Base-by-base conservation (phyloP, 2,888 invertebrate species). In the Chironomus tentans region DNA sequence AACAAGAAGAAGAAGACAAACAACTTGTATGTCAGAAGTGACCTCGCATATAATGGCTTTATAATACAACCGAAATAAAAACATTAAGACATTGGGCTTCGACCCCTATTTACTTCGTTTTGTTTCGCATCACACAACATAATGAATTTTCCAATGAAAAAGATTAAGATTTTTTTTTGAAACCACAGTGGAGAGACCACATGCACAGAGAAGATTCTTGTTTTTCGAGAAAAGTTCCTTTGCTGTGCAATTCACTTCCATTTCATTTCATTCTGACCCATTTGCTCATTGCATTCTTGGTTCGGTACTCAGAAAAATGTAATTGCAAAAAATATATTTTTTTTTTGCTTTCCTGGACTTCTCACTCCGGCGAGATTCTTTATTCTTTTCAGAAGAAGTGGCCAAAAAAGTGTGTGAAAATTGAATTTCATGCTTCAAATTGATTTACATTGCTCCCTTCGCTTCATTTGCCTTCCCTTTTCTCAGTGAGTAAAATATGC, bases 51-150 rank as follows among this genome's bases (percentile, higher is more conserved):
- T 74, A 74, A 74, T 74, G 74, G 68, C 21, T 74, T 74, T 74
- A 74, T 74, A 74, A 74, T 74, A 47, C 74, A 22, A 21, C 70
- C 18, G 62, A 74, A 74, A 74, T 74, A 74, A 74, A 74, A 74
- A 74, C 74, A 74, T 74, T 74, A 74, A 68, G 74, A 28, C 71
- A 71, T 71, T 38, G 38, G 50, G 13, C 71, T 71, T 46, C 24
- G 47, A 46, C 70, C 47, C 46, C 28, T 21, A 47, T 70, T 12
- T 70, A 24, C 65, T 21, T 65, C 65, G 18, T 56, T 68, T 28
- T 24, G n/a, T 68, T 68, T 68, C 56, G 18, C 56, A 65, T 5
- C 13, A 65, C 65, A 65, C 65, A 65, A 68, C 47, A 74, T 74
- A 74, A 74, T 74, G 46, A 74, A 65, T 46, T 68, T 73, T 68